Conservation (phyloP, 2,113 vertebrate species). For the Urocitellus parryii region DNA sequence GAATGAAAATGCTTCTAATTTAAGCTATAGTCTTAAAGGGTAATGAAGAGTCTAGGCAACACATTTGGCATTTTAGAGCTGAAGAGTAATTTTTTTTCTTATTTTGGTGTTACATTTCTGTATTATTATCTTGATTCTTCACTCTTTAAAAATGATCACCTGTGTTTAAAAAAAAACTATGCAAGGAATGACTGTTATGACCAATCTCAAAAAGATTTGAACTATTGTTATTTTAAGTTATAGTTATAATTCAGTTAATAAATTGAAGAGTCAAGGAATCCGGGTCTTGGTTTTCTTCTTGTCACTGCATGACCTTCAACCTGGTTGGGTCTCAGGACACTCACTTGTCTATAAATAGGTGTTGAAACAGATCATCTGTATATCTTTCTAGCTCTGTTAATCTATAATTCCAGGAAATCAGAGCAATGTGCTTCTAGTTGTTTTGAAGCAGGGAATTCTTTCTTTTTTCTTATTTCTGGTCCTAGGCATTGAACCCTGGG, state of each 20-base stretch:
- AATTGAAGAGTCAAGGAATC: not conserved
- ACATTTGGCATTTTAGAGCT: not conserved
- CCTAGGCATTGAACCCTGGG: not conserved
- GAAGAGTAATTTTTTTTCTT: not conserved
- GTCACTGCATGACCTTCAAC: not conserved
- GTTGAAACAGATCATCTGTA: slow-evolving; percentile 49
- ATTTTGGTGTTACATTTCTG: not conserved
- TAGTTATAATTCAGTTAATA: not conserved
- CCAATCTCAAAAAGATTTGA: not conserved
- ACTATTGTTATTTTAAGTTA: slow-evolving; percentile 5
- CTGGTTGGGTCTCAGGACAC: not conserved
- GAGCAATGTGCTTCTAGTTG: slow-evolving; percentile 40
- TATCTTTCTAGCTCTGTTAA: slow-evolving; percentile 52
- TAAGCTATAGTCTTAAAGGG: not conserved
- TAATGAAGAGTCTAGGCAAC: not conserved
- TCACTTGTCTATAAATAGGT: slow-evolving; percentile 64
- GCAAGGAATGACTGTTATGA: not conserved
- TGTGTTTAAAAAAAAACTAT: not conserved
- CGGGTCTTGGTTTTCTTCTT: not conserved
- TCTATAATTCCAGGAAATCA: slow-evolving; percentile 69
- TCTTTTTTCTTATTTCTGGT: not conserved
- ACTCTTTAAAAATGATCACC: not conserved
- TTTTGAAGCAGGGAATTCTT: slow-evolving; percentile 33
- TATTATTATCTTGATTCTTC: not conserved
- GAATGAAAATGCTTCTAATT: slow-evolving; percentile 48